Evolutionary conservation across 1,140 invertebrate species (phyloP).

Genomic region (Drosophila lowei): DNA sequence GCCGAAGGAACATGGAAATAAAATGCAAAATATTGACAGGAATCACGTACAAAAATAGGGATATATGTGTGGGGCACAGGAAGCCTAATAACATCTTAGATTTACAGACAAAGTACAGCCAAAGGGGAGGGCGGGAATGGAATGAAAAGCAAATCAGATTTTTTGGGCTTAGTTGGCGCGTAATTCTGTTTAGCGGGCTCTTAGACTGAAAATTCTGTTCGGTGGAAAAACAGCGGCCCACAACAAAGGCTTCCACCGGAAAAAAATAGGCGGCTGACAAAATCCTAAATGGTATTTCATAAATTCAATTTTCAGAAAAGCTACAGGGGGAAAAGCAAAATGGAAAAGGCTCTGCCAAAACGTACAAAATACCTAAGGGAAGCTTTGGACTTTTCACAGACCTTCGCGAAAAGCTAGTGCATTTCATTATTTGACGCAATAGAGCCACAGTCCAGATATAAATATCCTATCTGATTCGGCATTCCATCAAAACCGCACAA

Average conservation of each 20-base stretch:
- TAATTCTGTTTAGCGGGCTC: slow-evolving; percentile 64
- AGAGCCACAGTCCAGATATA: slow-evolving; percentile 3
- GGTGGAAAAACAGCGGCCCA: slow-evolving; percentile 15
- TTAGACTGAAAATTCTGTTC: slow-evolving; percentile 33
- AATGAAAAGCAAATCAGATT: slow-evolving; percentile 56
- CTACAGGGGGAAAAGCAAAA: slow-evolving; percentile 3
- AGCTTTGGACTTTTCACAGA: slow-evolving; percentile 12
- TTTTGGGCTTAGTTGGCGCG: slow-evolving; percentile 62
- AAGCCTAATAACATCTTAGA: slow-evolving; percentile 24
- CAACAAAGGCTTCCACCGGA: slow-evolving; percentile 5
- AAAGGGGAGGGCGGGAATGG: background rate
- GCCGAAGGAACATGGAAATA: slow-evolving; percentile 35
- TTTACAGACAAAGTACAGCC: slow-evolving; percentile 3
- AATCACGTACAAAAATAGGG: slow-evolving; percentile 64
- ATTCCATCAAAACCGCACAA: no score
- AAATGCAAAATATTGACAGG: slow-evolving; percentile 45
- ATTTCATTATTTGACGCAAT: background rate
- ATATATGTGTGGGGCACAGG: slow-evolving; percentile 18
- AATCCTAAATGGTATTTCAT: slow-evolving; percentile 41
- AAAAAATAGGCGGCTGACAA: slow-evolving; percentile 22
- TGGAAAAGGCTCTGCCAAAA: slow-evolving; percentile 27
- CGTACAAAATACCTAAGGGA: slow-evolving; percentile 4
- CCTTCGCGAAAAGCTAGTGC: no score
- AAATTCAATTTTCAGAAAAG: slow-evolving; percentile 61
- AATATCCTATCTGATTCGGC: background rate